Conservation (phyloP, 2,888 invertebrate species). For the Andrena chrysosceles region DNA sequence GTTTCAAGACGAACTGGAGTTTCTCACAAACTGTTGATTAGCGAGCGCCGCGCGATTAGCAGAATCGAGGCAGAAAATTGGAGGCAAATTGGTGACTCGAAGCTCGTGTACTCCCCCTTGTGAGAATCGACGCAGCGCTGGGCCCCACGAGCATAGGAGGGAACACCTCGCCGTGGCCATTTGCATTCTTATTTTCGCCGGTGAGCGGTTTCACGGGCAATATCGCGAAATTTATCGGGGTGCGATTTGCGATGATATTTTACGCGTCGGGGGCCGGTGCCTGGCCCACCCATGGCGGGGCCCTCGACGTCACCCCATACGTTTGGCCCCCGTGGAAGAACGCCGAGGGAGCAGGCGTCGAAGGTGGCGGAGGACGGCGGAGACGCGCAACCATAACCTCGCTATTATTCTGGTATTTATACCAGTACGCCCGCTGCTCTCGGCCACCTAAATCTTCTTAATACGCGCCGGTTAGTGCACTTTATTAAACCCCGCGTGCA, state of each 20-base stretch:
- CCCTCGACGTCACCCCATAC: constrained; percentile 80
- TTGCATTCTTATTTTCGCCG: constrained; percentile 79
- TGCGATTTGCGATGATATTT: constrained; percentile 82
- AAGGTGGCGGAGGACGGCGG: constrained; percentile 53
- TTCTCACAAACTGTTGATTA: too few species aligned
- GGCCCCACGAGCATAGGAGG: neutral
- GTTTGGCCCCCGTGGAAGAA: constrained; percentile 72
- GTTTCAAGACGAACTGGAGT: too few species aligned
- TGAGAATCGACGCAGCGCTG: neutral
- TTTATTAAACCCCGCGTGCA: constrained; percentile 75
- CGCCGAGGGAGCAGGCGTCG: constrained; percentile 37
- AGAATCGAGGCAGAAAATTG: too few species aligned
- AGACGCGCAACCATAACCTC: constrained; percentile 75
- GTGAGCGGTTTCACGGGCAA: constrained; percentile 78
- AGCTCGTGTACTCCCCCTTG: neutral
- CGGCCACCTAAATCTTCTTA: constrained; percentile 81
- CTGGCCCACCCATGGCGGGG: constrained; percentile 79
- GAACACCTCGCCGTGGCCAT: constrained; percentile 57
- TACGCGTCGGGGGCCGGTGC: constrained; percentile 74
- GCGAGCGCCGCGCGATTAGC: too few species aligned
- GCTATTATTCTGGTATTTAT: constrained; percentile 82
- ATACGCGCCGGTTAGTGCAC: constrained; percentile 80
- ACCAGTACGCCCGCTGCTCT: constrained; percentile 74
- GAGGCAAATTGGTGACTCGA: neutral
- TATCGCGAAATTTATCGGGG: constrained; percentile 82